These are phyloP conservation scores for Trididemnum nubilum DNA, from an alignment of 23 tunicate species.

Conservation along the genomic window DNA sequence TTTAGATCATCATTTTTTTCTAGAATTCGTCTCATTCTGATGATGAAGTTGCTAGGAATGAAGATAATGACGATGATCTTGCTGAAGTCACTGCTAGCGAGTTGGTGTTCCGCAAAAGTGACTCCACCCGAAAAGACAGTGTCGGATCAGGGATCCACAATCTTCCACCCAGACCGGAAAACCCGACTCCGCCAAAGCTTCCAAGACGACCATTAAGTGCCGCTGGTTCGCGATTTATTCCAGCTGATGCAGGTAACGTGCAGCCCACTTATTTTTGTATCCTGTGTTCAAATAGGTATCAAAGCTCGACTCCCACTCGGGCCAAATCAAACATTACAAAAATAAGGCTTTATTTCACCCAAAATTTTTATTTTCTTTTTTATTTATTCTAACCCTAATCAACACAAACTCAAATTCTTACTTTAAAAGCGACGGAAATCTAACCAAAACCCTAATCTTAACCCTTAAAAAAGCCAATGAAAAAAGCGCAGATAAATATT, in stretches of 20 bases:
- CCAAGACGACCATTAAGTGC: slow-evolving; percentile 86
- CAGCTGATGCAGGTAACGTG: slow-evolving; percentile 59
- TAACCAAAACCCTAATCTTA: too few species aligned
- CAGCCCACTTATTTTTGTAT: not conserved
- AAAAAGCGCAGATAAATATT: too few species aligned
- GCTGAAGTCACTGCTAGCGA: not conserved
- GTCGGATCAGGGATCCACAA: slow-evolving; percentile 37
- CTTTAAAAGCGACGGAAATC: too few species aligned
- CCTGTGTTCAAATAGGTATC: too few species aligned
- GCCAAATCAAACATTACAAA: too few species aligned
- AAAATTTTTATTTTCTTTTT: too few species aligned
- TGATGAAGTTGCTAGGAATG: not conserved
- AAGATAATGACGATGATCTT: slow-evolving; percentile 9
- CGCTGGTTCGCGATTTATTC: slow-evolving; percentile 51
- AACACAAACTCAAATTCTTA: too few species aligned
- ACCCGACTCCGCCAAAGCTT: slow-evolving; percentile 63
- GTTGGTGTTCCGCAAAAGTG: not conserved
- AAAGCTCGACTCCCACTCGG: not conserved
- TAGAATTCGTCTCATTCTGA: too few species aligned
- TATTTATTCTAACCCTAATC: too few species aligned
- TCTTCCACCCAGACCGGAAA: slow-evolving; percentile 69
- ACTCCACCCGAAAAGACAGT: not conserved
- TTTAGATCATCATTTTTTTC: too few species aligned
- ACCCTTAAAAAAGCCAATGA: too few species aligned
- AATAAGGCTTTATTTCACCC: too few species aligned